Base-by-base conservation (phyloP, 2,888 invertebrate species). In the Agrochola litura region DNA sequence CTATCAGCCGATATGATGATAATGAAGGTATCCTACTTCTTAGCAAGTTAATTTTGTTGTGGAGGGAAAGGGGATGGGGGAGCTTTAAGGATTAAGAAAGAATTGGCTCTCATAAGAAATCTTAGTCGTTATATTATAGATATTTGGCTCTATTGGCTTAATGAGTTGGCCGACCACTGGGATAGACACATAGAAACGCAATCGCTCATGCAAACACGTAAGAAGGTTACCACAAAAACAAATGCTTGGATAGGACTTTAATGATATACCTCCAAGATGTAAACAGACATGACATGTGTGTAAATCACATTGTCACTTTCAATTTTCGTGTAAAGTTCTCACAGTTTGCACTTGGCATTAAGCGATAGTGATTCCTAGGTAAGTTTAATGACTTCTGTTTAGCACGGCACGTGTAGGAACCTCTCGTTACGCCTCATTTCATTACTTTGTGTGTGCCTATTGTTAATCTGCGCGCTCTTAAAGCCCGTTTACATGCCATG, bases 371-470 rank as follows among this genome's bases (percentile, higher is more conserved):
- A 77, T 73, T 79, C 77, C 67, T 52, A 52, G 61, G 70, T 77
- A 80, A 85, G 79, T 85, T 78, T 85, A 85, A 81, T 87, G 77
- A 81, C 79, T 77, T 81, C 70, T 78, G 73, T 84, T 76, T 76
- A 81, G 63, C 68, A 56, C 71, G 80, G 82, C 88, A 86, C 84
- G 84, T 84, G 85, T 85, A 83, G 78, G 64, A 86, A 80, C 75
- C 63, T 84, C 73, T 75, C 61, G 86, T 69, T 81, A 84, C 75
- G 82, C 77, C 81, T 85, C 78, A 82, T 84, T 86, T 86, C 65
- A 67, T 78, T 80, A 81, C 81, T 84, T 81, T 85, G 81, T 82
- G 12, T 54, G 22, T 82, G 64, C 46, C 72, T 81, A 85, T 85
- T 87, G 85, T 85, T 86, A 76, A 80, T 87, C 69, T 82, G 66